Evolutionary conservation across 2,797 vertebrate species (phyloP).

Genomic region (Malacoraja senta): DNA sequence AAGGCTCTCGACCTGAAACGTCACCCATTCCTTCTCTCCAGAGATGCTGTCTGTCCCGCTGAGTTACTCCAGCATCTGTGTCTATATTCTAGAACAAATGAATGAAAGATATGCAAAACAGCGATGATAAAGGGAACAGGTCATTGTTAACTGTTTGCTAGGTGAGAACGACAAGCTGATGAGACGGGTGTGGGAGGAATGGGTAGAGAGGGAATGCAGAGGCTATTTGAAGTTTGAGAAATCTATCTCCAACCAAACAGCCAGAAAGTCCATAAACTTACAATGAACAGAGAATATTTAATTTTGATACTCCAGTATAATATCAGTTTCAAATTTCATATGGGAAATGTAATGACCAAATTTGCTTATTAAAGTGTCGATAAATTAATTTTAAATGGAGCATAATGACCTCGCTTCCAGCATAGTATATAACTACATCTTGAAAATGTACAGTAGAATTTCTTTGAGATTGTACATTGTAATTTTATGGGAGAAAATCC

Average conservation of each 20-base stretch:
- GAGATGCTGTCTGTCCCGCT: too few species aligned
- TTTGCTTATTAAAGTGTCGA: constrained; percentile 42
- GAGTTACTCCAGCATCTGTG: too few species aligned
- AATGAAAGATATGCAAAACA: too few species aligned
- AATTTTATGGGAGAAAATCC: not conserved
- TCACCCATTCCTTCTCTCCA: too few species aligned
- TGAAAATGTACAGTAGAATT: not conserved
- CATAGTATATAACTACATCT: not conserved
- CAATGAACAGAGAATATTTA: not conserved
- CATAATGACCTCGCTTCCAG: not conserved
- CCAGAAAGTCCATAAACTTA: not conserved
- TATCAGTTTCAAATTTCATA: constrained; percentile 34
- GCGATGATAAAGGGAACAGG: too few species aligned
- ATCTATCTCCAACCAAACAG: not conserved
- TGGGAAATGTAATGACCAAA: constrained; percentile 39
- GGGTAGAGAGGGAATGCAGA: too few species aligned
- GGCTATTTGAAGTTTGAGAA: constrained; percentile 41
- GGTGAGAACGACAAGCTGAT: too few species aligned
- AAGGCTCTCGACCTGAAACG: too few species aligned
- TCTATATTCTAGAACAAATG: too few species aligned
- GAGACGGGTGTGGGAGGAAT: too few species aligned
- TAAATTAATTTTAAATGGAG: constrained; percentile 41
- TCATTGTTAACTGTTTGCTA: too few species aligned
- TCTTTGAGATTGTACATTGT: not conserved
- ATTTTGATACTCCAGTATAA: constrained; percentile 35